Base-by-base conservation (phyloP, 2,113 vertebrate genomes). In the Nycticebus coucang region DNA sequence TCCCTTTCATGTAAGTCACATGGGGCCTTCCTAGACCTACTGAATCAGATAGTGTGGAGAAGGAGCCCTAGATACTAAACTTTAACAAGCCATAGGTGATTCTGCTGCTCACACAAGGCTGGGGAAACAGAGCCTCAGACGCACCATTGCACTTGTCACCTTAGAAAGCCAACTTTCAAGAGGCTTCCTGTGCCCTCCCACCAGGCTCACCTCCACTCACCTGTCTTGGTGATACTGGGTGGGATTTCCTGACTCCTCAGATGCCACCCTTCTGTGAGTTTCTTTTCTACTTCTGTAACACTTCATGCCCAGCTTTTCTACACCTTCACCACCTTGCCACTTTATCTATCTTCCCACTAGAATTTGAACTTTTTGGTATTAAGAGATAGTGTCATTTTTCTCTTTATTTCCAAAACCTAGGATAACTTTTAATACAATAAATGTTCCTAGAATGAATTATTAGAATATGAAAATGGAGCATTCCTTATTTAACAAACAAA, bases 401-500 rank as follows among this genome's bases (percentile, higher is more conserved):
- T 71, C 28, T 74, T 92, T 53, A 79, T 30, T 45, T 66, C n/a
- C 45, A 92, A 7, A 92, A 53, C 71, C 28, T 71, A 82, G 53
- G 24, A 84, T 28, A 80, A 45, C 41, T 72, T 26, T 66, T 59
- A 84, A 24, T 41, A 66, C 33, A 55, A 55, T 71, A 85, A 95
- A 41, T 55, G 21, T 69, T 93, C 41, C 14, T 71, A 69, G 60
- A 81, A 84, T 50, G 33, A 75, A 92, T 95, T 95, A n/a, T 24
- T 93, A 87, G 71, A 90, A 89, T 59, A 89, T 84, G 35, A 75
- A 94, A 92, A 81, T 4, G 8, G 64, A 88, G 35, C 19, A 62
- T 28, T 33, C 77, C 22, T 33, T 80, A 72, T 37, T 93, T 92
- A 95, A 55, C 50, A 82, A 33, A 33, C 41, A 50, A 60, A 45